Base-by-base conservation (phyloP, 2,888 invertebrate species). In the Blera fallax region DNA sequence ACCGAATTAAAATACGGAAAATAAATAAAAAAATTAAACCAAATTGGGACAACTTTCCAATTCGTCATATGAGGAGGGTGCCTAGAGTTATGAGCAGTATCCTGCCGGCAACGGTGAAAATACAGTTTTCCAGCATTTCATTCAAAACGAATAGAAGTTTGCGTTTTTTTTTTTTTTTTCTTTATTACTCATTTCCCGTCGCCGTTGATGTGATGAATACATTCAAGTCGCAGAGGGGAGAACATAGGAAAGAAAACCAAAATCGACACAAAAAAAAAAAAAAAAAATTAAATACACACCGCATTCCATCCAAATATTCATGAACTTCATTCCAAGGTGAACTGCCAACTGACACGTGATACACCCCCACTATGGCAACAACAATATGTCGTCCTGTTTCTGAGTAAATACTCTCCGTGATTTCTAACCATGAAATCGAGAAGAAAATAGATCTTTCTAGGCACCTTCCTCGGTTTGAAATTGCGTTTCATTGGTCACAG, bases 261-360 rank as follows among this genome's bases (percentile, higher is more conserved):
- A 50, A 50, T 50, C 24, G 24, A 52, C 4, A 27, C 5, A 24
- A 50, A 43, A 16, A 16, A 27, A 1, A 27, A 7, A 24, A 50
- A 34, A 34, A 37, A 37, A 32, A 16, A 18, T 21, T 21, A 48
- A 48, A 48, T 11, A 48, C 48, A 43, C 40, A 34, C 37, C n/a
- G 43, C 40, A 54, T 54, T 54, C 45, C 56, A 27, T 24, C 32
- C 34, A 37, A 54, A 72, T 60, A 50, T 60, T 58, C 58, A 58
- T 50, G 60, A 72, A 72, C 58, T 60, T 48, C 21, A 27, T 24
- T 58, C 60, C 60, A 27, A 60, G 60, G 50, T 60, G 48, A 72
- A 72, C 60, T 60, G 50, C 60, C 60, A 60, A 48, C 16, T 72
- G 60, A 50, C 72, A 72, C 72, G 72, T 43, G 27, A 69, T 43